Conservation (phyloP, 2,113 vertebrate species). For the Erythrocercus mccallii region DNA sequence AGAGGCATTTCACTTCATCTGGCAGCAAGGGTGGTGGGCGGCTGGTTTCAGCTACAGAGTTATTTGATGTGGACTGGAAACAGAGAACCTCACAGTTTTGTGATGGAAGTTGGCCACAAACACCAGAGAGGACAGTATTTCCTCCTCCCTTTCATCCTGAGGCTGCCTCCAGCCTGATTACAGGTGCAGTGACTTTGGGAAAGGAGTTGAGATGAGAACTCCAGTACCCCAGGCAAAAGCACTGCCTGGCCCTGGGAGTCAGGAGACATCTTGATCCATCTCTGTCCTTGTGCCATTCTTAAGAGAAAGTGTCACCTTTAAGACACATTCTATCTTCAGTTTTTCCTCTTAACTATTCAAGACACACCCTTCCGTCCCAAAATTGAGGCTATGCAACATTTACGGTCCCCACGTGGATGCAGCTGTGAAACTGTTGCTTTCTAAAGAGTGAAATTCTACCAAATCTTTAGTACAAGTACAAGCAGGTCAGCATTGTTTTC, state of each 20-base stretch:
- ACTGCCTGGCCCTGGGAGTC: rapidly evolving
- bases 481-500: not conserved
- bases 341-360: not conserved
- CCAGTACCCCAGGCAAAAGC: not conserved
- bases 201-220: not conserved
- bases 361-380: not conserved
- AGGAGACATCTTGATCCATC: rapidly evolving
- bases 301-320: not conserved
- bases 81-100: not conserved
- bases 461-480: not conserved
- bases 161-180: rapidly evolving
- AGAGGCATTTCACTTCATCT: not conserved
- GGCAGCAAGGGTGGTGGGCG: not conserved
- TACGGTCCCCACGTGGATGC: not conserved
- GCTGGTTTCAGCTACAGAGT: not conserved
- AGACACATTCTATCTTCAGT: not conserved
- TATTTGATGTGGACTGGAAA: not conserved
- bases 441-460: not conserved
- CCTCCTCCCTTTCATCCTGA: not conserved
- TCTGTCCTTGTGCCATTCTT: not conserved
- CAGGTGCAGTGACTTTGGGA: not conserved
- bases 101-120: rapidly evolving
- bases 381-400: not conserved
- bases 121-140: not conserved
- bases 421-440: not conserved